Evolutionary conservation across 1,140 invertebrate genomes (phyloP), one percentile per base, ranked within the genome.

Genomic region (Heliothis virescens): DNA sequence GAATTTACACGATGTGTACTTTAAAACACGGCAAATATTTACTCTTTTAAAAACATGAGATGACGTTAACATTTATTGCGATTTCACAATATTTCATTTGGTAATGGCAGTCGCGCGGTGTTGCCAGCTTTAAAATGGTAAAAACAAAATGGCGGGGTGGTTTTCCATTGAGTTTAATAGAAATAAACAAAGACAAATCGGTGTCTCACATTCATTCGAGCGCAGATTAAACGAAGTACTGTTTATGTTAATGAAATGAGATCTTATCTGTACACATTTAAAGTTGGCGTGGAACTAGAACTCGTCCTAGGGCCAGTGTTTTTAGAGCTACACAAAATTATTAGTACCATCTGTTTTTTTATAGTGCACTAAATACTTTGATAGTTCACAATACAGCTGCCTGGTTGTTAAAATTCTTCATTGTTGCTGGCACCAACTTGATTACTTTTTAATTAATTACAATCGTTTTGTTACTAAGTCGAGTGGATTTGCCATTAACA

Each of bases 171-270:
- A 55, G 29, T 71, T 71, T 72, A 62, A 79, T 79, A 79, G 77
- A 79, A 71, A 79, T 55, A 73, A 72, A 80, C 69, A 80, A 80
- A 80, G 69, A 80, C 48, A 53, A 53, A 80, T 73, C 52, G 67
- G 16, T 41, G 21, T 63, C 50, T 72, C 69, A 72, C 69, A 72
- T 72, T 59, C 41, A 71, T 12, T 21, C 18, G 59, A 55, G 69
- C 34, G 16, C 18, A 75, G 82, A 80, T 79, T 80, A 83, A 67
- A 80, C 82, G 74, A 78, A 71, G 69, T 62, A 18, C 65, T 83
- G 79, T 80, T 78, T 83, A 83, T 83, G 82, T 80, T 80, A 83
- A 83, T 83, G 74, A 77, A 78, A 83, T 67, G 82, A 78, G 73
- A 80, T 80, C 60, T 80, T 80, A 80, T 80, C 81, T 41, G 29